Percentiles rank a stretch among this genome's conserved stretches.
Evolutionary conservation across 2,888 invertebrate species (phyloP).

Genomic region (Isoperla grammatica): DNA sequence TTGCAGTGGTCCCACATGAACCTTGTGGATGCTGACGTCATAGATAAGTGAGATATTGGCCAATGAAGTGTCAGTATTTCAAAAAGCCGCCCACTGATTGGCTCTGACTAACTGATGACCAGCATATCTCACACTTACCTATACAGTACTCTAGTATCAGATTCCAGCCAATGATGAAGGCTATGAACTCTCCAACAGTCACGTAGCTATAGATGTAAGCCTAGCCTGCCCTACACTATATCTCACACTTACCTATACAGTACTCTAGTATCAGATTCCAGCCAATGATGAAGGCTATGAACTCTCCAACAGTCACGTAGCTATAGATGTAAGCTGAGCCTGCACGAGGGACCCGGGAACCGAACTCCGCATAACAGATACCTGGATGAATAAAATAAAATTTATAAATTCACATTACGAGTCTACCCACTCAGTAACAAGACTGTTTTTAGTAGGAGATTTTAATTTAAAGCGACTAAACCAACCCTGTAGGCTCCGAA

Average conservation of each 20-base stretch:
- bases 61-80: no score
- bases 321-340: constrained; percentile 93
- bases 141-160: constrained; percentile 84
- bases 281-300: constrained; percentile 85
- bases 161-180: constrained; percentile 92
- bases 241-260: constrained; percentile 63
- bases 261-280: constrained; percentile 92
- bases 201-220: constrained; percentile 94
- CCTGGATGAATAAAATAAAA: constrained; percentile 46
- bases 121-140: constrained; percentile 55
- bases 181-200: constrained; percentile 85
- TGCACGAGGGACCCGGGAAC: constrained; percentile 80
- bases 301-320: constrained; percentile 88
- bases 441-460: no score
- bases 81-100: no score
- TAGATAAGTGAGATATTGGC: no score
- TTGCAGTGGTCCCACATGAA: no score
- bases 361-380: constrained; percentile 90
- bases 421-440: no score
- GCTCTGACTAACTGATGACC: no score
- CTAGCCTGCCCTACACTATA: no score
- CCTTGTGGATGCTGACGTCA: no score
- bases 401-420: constrained; percentile 19
- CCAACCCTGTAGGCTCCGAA: no score
- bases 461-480: no score